Percentiles rank a stretch among this genome's conserved stretches.
phyloP scores from a whole-genome alignment of 2,888 invertebrate species.

The Chalcis sispes region DNA sequence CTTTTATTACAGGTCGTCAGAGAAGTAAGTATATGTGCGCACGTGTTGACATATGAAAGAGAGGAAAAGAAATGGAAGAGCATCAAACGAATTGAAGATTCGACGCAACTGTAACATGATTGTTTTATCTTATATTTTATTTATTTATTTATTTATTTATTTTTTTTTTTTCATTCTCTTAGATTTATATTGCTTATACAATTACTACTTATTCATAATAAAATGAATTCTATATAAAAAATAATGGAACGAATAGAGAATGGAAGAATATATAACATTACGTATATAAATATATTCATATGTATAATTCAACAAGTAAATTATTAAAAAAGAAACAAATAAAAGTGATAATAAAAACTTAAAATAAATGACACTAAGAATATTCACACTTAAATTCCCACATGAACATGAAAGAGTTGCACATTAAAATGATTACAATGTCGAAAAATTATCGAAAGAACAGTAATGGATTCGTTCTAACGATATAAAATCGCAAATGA shows the following conservation, averaged over 20 bases:
- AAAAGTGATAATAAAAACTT: slow-evolving; percentile 15
- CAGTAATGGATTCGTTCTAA: neutral
- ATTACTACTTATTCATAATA: slow-evolving; percentile 1
- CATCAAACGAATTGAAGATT: neutral
- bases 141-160: too few species aligned
- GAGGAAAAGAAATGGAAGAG: neutral
- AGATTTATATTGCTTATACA: slow-evolving; percentile 1
- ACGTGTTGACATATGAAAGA: slow-evolving; percentile 15
- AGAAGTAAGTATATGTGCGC: slow-evolving; percentile 42
- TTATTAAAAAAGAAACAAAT: slow-evolving; percentile 1
- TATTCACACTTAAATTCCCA: neutral
- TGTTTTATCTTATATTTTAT: neutral
- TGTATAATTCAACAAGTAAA: slow-evolving; percentile 21
- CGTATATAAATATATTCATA: slow-evolving; percentile 44
- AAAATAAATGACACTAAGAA: slow-evolving; percentile 36
- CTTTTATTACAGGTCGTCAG: slow-evolving; percentile 47
- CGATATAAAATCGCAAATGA: neutral
- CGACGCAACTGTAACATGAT: neutral
- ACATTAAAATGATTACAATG: neutral
- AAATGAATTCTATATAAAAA: slow-evolving; percentile 27
- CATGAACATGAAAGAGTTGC: neutral
- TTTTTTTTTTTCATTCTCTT: too few species aligned
- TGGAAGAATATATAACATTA: neutral
- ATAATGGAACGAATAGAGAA: slow-evolving; percentile 16
- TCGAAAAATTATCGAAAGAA: neutral